These are phyloP conservation scores for Spea hammondii DNA, from an alignment of 2,797 vertebrate species.

Conservation along the genomic window DNA sequence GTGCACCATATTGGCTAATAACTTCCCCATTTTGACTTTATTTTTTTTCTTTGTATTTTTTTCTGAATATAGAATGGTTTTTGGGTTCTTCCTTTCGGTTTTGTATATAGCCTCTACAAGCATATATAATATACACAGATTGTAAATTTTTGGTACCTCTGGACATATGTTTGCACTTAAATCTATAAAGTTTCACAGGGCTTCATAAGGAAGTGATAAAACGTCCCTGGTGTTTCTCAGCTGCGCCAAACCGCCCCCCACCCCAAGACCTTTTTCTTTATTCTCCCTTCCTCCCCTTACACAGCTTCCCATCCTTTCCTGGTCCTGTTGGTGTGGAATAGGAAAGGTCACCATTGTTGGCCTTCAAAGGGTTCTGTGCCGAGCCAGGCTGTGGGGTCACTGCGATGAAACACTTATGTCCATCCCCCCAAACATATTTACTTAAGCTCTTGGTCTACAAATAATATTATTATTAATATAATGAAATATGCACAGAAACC, in stretches of 20 bases:
- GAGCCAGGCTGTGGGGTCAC: slow-evolving; percentile 12
- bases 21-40: too few relatives aligned
- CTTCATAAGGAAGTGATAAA: slow-evolving; percentile 34
- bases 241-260: not conserved
- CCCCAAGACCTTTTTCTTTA: not conserved
- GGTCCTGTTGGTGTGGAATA: slow-evolving; percentile 13
- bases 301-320: slow-evolving; percentile 27
- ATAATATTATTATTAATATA: too few relatives aligned
- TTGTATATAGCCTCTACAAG: not conserved
- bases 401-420: not conserved
- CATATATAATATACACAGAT: slow-evolving; percentile 8
- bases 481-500: too few relatives aligned
- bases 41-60: too few relatives aligned
- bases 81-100: not conserved
- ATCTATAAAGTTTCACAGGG: slow-evolving; percentile 36
- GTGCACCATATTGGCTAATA: too few relatives aligned
- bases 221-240: slow-evolving; percentile 19
- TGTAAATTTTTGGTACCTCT: not conserved
- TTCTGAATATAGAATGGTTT: not conserved
- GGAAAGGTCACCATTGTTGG: slow-evolving; percentile 13
- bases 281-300: slow-evolving; percentile 27
- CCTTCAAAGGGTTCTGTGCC: slow-evolving; percentile 8
- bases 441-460: too few relatives aligned
- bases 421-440: not conserved
- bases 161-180: slow-evolving; percentile 40